Conservation (phyloP, 2,113 vertebrate genomes). For the Coptodon rendalli region DNA sequence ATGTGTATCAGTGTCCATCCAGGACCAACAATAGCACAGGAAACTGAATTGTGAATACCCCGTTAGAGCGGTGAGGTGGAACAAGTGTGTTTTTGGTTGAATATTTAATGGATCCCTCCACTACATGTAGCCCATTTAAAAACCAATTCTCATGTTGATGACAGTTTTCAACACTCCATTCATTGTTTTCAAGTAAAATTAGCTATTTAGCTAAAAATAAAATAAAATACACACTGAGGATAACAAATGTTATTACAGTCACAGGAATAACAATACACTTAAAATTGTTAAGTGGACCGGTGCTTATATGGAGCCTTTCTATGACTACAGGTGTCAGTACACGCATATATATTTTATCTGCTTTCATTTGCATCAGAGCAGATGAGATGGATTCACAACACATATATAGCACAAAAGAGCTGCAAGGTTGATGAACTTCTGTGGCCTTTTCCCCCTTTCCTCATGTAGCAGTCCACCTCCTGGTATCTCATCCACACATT, state of each 20-base stretch:
- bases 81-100: neutral
- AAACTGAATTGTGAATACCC: neutral
- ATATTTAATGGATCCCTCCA: neutral
- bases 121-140: neutral
- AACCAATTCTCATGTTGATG: neutral
- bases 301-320: neutral
- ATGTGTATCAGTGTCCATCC: neutral
- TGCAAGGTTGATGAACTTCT: neutral
- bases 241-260: neutral
- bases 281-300: neutral
- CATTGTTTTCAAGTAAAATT: neutral
- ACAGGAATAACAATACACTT: neutral
- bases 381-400: rapidly evolving
- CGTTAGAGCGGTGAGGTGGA: neutral
- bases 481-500: neutral
- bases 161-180: neutral
- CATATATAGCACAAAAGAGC: rapidly evolving
- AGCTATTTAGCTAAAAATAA: neutral
- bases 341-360: rapidly evolving
- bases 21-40: neutral
- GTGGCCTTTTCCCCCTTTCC: neutral
- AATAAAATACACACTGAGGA: neutral
- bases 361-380: neutral
- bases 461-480: neutral
- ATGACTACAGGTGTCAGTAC: neutral